phyloP scores from a whole-genome alignment of 2,113 vertebrate species.

The Aepyceros melampus region DNA sequence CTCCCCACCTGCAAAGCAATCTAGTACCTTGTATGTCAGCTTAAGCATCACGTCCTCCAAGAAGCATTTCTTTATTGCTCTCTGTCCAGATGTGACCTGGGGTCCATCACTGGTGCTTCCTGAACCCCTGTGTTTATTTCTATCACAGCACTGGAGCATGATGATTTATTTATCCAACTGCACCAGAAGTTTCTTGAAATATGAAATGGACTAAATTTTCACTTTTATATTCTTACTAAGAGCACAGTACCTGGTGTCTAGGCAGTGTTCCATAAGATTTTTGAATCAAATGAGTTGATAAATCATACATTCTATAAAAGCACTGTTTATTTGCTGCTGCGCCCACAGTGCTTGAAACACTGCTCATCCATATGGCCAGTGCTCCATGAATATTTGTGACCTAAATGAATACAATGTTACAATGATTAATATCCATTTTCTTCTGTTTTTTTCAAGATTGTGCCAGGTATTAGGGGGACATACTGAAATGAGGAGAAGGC shows the following conservation, averaged over 20 bases:
- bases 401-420: background rate
- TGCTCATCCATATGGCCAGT: no score
- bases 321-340: background rate
- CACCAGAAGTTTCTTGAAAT: background rate
- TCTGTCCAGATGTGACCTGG: background rate
- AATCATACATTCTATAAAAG: background rate
- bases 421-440: background rate
- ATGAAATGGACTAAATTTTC: background rate
- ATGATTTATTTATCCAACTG: background rate
- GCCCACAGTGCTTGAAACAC: background rate
- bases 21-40: accelerated
- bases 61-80: background rate
- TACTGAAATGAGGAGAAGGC: background rate
- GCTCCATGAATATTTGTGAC: background rate
- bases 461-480: background rate
- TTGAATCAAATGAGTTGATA: background rate
- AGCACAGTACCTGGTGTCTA: background rate
- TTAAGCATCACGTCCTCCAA: background rate
- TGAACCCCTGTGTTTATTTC: background rate
- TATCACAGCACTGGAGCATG: background rate
- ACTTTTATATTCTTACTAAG: background rate
- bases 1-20: background rate
- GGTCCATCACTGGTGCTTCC: accelerated
- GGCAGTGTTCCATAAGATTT: background rate
- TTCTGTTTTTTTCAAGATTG: background rate